Evolutionary conservation across 2,113 vertebrate genomes (phyloP).

Genomic region (Pollimyrus isidori): DNA sequence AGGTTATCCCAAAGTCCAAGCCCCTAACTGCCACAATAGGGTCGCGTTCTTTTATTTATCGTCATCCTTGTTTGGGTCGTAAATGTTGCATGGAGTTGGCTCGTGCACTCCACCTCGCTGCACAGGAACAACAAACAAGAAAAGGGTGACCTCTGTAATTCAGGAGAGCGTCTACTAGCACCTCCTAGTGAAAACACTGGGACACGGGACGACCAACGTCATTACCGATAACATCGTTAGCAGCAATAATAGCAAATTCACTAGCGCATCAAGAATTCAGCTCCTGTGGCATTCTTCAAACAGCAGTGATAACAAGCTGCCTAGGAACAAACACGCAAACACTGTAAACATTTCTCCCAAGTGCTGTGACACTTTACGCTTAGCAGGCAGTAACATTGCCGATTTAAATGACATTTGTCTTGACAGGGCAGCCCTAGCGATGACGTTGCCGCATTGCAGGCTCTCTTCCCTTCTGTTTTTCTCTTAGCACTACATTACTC

Average conservation of each 20-base stretch:
- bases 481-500: background rate
- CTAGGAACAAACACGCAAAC: background rate
- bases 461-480: background rate
- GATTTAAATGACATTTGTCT: background rate
- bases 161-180: background rate
- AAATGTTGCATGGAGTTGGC: conserved; percentile 33
- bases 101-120: background rate
- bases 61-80: conserved; percentile 33
- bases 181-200: background rate
- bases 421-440: background rate
- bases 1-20: background rate
- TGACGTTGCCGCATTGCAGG: background rate
- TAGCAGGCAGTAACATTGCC: background rate
- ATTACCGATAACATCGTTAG: background rate
- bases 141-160: background rate
- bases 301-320: background rate
- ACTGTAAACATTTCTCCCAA: background rate
- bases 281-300: background rate
- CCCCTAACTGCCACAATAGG: conserved; percentile 22
- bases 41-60: conserved; percentile 52
- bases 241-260: background rate
- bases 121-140: background rate
- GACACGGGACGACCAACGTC: background rate
- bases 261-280: background rate
- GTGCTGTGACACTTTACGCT: background rate